Conservation (phyloP, 1,140 invertebrate genomes). For the Dreissena polymorpha region DNA sequence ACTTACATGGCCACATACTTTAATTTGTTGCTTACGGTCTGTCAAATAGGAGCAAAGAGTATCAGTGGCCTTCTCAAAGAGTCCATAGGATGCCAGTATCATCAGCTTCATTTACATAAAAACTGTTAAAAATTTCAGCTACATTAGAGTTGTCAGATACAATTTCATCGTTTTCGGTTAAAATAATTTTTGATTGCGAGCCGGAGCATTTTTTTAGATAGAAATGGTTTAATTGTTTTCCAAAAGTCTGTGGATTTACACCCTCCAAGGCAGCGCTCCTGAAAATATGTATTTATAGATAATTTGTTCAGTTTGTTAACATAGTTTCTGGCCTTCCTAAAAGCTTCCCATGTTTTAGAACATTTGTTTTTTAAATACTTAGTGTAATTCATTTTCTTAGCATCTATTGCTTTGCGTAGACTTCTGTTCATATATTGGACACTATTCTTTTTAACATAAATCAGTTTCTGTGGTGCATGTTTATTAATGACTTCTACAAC, state of each 20-base stretch:
- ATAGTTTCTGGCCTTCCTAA: constrained; percentile 26
- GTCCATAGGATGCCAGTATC: too few species aligned
- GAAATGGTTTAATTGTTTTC: constrained; percentile 11
- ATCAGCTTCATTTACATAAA: too few species aligned
- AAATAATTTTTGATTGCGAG: constrained; percentile 19
- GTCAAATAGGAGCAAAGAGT: too few species aligned
- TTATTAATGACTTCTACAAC: constrained; percentile 35
- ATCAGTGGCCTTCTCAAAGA: too few species aligned
- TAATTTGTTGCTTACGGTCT: too few species aligned
- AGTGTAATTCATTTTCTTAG: constrained; percentile 44
- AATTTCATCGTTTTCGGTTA: constrained; percentile 27
- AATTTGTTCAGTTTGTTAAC: constrained; percentile 22
- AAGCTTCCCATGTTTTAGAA: constrained; percentile 30
- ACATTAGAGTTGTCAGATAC: constrained; percentile 11
- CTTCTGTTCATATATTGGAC: constrained; percentile 15
- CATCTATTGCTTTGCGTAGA: constrained; percentile 36
- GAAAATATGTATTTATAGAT: constrained; percentile 22
- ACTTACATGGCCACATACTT: too few species aligned
- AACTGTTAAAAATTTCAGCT: too few species aligned
- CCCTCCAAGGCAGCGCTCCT: constrained; percentile 9
- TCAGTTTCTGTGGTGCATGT: constrained; percentile 32
- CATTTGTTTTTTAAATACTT: constrained; percentile 16
- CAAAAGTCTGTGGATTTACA: constrained; percentile 21
- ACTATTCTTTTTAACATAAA: constrained; percentile 26
- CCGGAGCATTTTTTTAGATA: neutral